Evolutionary conservation across 2,888 invertebrate species (phyloP).

Genomic region (Agrochola lota): DNA sequence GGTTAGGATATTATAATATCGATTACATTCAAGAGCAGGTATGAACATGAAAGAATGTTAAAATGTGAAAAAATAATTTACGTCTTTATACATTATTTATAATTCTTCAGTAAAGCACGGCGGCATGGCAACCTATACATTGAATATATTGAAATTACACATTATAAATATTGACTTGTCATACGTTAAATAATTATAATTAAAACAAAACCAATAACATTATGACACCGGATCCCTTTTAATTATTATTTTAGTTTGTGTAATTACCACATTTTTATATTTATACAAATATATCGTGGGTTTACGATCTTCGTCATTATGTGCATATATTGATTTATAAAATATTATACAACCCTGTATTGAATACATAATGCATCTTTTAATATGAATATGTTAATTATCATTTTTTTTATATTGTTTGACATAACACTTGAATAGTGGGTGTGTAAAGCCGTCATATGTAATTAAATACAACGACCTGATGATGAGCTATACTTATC

Average conservation of each 20-base stretch:
- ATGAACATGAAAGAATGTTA: conserved; percentile 23
- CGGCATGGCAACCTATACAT: conserved; percentile 26
- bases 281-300: conserved; percentile 27
- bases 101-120: background rate
- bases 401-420: conserved; percentile 31
- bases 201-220: conserved; percentile 29
- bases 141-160: conserved; percentile 42
- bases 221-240: conserved; percentile 18
- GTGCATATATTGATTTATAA: conserved; percentile 23
- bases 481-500: background rate
- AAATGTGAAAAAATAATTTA: conserved; percentile 13
- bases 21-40: no score
- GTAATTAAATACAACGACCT: conserved; percentile 19
- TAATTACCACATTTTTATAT: conserved; percentile 27
- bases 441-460: conserved; percentile 22
- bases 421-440: conserved; percentile 26
- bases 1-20: no score
- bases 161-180: conserved; percentile 33
- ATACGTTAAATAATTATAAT: conserved; percentile 20
- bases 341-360: conserved; percentile 41
- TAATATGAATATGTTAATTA: conserved; percentile 34
- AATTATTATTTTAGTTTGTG: conserved; percentile 15
- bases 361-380: conserved; percentile 40
- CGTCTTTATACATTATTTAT: conserved; percentile 27
- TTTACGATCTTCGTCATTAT: conserved; percentile 26